Conservation (phyloP, 1,140 invertebrate species). For the Diorhabda sublineata region DNA sequence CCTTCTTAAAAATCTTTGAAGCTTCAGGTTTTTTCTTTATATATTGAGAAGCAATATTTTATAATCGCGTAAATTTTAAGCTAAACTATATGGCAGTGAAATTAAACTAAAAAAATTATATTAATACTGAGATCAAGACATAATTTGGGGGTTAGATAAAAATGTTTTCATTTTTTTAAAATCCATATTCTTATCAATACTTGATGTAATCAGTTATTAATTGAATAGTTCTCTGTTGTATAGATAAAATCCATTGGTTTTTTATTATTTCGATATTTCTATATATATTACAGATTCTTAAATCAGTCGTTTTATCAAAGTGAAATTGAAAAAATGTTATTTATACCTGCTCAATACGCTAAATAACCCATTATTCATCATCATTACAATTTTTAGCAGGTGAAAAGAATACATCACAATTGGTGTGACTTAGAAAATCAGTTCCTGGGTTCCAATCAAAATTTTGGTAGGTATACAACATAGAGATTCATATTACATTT, state of each 20-base stretch:
- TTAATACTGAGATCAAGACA: slow-evolving; percentile 44
- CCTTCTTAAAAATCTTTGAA: neutral
- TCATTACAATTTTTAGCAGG: no score
- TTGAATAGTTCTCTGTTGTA: neutral
- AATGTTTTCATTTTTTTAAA: neutral
- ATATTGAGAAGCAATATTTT: neutral
- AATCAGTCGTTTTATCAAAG: neutral
- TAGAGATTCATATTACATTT: no score
- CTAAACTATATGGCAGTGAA: slow-evolving; percentile 39
- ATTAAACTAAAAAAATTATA: slow-evolving; percentile 36
- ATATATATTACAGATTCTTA: neutral
- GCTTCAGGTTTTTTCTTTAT: neutral
- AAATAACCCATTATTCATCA: neutral
- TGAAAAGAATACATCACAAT: no score
- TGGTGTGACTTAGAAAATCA: no score
- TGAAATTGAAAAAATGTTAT: neutral
- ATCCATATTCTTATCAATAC: neutral
- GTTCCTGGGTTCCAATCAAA: no score
- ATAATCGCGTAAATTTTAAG: neutral
- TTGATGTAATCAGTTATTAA: neutral
- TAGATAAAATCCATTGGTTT: neutral
- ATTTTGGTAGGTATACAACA: no score
- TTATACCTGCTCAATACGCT: neutral
- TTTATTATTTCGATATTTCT: neutral
- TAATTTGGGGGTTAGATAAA: slow-evolving; percentile 11